A percentile compares a stretch with the other conserved stretches of the same genome.
Evolutionary conservation across 1,140 invertebrate genomes (phyloP).

Genomic region (Drosophila erecta): DNA sequence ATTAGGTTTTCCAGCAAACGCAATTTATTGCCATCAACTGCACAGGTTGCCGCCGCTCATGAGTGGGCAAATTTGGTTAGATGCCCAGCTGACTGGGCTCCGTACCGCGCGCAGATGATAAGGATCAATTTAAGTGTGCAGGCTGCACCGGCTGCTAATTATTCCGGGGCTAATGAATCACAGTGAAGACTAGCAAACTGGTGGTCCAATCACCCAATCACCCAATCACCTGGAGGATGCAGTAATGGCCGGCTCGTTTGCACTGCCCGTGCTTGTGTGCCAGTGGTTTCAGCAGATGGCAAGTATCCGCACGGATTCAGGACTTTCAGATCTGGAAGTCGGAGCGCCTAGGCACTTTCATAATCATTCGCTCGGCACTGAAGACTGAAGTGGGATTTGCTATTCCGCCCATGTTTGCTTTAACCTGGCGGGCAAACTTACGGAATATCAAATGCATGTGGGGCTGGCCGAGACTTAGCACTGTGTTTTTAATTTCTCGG

Average conservation of each 20-base stretch:
- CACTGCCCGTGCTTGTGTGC: neutral
- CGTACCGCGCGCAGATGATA: conserved; percentile 11
- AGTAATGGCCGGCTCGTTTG: conserved; percentile 2
- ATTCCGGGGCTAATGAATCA: conserved; percentile 29
- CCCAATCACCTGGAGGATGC: neutral
- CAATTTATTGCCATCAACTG: conserved; percentile 71
- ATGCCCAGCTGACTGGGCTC: conserved; percentile 18
- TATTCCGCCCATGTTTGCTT: neutral
- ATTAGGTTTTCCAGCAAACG: conserved; percentile 64
- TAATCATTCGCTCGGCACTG: neutral
- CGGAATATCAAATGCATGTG: conserved; percentile 9
- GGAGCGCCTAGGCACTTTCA: neutral
- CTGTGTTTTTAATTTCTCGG: conserved; percentile 10
- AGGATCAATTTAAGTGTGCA: conserved; percentile 21
- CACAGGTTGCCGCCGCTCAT: conserved; percentile 39
- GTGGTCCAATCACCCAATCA: neutral
- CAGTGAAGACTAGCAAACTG: neutral
- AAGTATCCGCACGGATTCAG: conserved; percentile 4
- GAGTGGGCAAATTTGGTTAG: conserved; percentile 25
- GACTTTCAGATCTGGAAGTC: neutral
- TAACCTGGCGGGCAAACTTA: neutral
- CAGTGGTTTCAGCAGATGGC: neutral
- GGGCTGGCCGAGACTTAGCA: neutral
- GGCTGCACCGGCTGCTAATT: conserved; percentile 32
- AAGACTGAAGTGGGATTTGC: neutral